Evolutionary conservation across 35 echinoderm and acorn worm species (phyloP).

Genomic region (Apostichopus parvimensis): DNA sequence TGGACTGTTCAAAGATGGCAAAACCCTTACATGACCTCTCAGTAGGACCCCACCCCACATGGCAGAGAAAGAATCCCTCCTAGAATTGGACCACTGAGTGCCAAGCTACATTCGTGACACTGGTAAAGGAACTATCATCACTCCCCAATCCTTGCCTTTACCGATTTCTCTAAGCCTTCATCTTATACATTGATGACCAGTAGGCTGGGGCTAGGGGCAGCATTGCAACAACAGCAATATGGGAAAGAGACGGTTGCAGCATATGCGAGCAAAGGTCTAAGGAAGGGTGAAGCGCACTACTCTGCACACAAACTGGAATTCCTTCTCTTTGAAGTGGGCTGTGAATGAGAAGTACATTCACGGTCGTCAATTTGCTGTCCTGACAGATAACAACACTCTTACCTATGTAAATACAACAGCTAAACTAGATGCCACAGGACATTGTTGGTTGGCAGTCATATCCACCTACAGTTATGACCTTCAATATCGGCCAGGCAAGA

Average conservation of each 20-base stretch:
- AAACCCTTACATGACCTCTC: slow-evolving; percentile 12
- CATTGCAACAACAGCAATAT: slow-evolving; percentile 39
- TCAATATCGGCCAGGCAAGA: background rate
- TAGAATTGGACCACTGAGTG: slow-evolving; percentile 37
- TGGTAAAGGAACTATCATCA: no score
- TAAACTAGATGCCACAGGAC: slow-evolving; percentile 9
- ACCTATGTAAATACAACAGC: slow-evolving; percentile 44
- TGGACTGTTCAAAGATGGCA: slow-evolving; percentile 27
- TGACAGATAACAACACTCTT: slow-evolving; percentile 45
- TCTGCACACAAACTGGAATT: slow-evolving; percentile 75
- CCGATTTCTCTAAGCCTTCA: no score
- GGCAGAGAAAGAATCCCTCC: background rate
- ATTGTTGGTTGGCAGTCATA: slow-evolving; percentile 3
- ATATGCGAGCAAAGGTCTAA: slow-evolving; percentile 58
- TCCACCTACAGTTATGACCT: slow-evolving; percentile 7
- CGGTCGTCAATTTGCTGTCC: background rate
- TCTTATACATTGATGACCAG: slow-evolving; percentile 25
- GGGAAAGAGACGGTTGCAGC: slow-evolving; percentile 52
- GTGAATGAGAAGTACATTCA: slow-evolving; percentile 54
- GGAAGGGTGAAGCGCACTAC: slow-evolving; percentile 35
- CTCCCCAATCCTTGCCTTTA: no score
- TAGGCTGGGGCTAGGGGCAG: slow-evolving; percentile 47
- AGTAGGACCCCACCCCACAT: background rate
- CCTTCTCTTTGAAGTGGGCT: slow-evolving; percentile 61
- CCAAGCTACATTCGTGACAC: slow-evolving; percentile 39